phyloP scores from a whole-genome alignment of 2,113 vertebrate species.

The Pholis gunnellus region DNA sequence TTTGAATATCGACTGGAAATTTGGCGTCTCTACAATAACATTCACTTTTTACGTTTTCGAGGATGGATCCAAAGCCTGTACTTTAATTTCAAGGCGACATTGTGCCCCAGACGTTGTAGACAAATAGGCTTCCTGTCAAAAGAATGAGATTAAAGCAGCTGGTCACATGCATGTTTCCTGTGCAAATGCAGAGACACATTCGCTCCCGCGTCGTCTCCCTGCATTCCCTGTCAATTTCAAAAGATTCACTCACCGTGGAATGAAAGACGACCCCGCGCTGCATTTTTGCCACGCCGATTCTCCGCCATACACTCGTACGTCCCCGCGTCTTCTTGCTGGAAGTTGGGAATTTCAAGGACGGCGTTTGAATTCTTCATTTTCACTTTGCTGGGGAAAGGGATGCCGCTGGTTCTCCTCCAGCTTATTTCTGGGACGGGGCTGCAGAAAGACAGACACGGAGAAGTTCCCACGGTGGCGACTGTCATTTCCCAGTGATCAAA shows the following conservation, averaged over 20 bases:
- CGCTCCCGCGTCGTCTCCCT: neutral
- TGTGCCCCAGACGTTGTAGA: neutral
- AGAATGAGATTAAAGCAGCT: slow-evolving; percentile 36
- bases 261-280: slow-evolving; percentile 90
- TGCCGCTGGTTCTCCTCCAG: slow-evolving; percentile 92
- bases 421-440: slow-evolving; percentile 95
- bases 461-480: slow-evolving; percentile 49
- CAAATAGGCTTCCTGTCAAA: slow-evolving; percentile 22
- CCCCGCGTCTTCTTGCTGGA: slow-evolving; percentile 94
- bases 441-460: slow-evolving; percentile 53
- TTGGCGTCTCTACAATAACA: slow-evolving; percentile 2
- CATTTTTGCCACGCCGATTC: slow-evolving; percentile 93
- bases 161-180: slow-evolving; percentile 27
- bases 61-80: neutral
- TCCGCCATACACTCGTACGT: slow-evolving; percentile 94
- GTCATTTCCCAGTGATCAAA: slow-evolving; percentile 62
- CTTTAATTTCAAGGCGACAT: slow-evolving; percentile 6
- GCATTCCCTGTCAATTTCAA: slow-evolving; percentile 35
- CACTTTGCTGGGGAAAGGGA: slow-evolving; percentile 91
- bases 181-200: slow-evolving; percentile 15
- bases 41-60: neutral
- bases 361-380: slow-evolving; percentile 90
- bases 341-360: slow-evolving; percentile 92
- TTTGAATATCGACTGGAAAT: slow-evolving; percentile 17
- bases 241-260: slow-evolving; percentile 89